Percentiles rank a stretch among this genome's conserved stretches.
phyloP scores from a whole-genome alignment of 2,113 vertebrate genomes.

The Falcunculus frontatus region DNA sequence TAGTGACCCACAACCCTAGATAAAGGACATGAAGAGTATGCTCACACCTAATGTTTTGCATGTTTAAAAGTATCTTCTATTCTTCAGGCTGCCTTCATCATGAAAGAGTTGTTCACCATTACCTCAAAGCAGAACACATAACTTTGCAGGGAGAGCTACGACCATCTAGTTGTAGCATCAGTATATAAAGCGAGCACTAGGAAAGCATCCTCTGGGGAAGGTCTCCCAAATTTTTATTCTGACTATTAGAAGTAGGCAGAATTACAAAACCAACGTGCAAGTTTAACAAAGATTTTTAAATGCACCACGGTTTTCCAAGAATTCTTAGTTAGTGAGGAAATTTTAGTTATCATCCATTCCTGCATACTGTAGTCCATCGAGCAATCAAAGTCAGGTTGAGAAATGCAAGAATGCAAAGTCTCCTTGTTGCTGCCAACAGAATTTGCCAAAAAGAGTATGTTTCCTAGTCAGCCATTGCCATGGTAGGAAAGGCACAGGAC shows the following conservation, averaged over 20 bases:
- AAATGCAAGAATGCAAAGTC: background rate
- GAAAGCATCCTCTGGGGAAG: background rate
- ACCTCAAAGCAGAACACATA: background rate
- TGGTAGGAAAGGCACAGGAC: background rate
- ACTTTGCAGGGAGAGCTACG: background rate
- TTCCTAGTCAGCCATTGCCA: background rate
- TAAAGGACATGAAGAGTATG: background rate
- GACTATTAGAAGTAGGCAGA: background rate
- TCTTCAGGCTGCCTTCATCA: background rate
- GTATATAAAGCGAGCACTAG: background rate
- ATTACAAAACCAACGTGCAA: background rate
- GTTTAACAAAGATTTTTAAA: background rate
- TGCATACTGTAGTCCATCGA: background rate
- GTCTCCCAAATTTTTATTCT: background rate
- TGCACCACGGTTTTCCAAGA: background rate
- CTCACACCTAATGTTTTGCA: background rate
- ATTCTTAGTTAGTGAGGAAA: background rate
- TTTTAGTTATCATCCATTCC: background rate
- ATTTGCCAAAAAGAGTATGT: background rate
- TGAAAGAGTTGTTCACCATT: background rate
- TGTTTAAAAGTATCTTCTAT: background rate
- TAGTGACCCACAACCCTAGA: background rate
- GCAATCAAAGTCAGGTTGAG: background rate
- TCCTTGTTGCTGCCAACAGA: background rate
- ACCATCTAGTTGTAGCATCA: background rate